Conservation (phyloP, 2,888 invertebrate species). For the Tachina grossa region DNA sequence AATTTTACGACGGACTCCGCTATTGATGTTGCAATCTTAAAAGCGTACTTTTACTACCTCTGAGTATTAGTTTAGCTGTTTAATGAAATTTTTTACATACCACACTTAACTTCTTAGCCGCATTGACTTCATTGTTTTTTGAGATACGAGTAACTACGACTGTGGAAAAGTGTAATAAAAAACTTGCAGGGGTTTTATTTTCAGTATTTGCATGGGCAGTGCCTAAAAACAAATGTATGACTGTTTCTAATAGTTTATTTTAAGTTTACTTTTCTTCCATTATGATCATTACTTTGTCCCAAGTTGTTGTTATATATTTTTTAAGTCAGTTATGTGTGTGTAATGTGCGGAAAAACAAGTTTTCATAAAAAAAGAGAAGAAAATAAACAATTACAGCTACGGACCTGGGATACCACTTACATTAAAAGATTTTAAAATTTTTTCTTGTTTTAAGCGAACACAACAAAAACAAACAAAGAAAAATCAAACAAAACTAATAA, state of each 20-base stretch:
- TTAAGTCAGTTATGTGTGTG: constrained; percentile 19
- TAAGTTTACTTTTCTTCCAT: constrained; percentile 8
- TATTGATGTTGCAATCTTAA: too few species aligned
- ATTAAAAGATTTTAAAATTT: constrained; percentile 36
- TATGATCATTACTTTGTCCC: neutral
- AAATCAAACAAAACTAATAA: neutral
- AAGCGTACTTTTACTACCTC: too few species aligned
- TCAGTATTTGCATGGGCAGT: neutral
- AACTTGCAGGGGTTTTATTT: neutral
- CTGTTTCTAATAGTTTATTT: constrained; percentile 33
- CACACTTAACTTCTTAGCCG: neutral
- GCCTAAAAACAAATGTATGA: constrained; percentile 1
- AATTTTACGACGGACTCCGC: too few species aligned
- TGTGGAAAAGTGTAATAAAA: neutral
- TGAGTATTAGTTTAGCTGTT: too few species aligned
- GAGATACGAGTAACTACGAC: too few species aligned
- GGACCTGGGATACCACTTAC: constrained; percentile 18
- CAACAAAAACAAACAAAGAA: constrained; percentile 60
- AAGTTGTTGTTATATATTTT: neutral
- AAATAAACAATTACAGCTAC: constrained; percentile 29
- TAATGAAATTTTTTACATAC: too few species aligned
- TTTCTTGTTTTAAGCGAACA: constrained; percentile 22
- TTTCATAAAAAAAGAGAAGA: constrained; percentile 46
- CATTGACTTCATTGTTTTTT: constrained; percentile 14
- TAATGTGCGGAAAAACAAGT: constrained; percentile 63